These are phyloP conservation scores for Alligator sinensis DNA, from an alignment of 2,113 vertebrate species.

Conservation along the genomic window DNA sequence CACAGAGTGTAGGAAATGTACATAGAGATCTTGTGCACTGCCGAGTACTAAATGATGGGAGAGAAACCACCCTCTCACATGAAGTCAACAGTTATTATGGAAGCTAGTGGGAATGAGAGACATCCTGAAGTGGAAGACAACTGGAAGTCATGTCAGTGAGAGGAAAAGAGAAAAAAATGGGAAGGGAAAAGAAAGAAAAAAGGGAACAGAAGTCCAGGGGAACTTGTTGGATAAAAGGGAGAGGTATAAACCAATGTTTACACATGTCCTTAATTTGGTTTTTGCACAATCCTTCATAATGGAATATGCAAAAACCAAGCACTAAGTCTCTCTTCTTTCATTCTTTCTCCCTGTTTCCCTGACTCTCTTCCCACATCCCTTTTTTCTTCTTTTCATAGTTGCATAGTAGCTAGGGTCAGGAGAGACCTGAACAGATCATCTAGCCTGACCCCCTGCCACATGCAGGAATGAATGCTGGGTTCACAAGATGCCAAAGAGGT, in stretches of 20 bases:
- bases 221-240: accelerated
- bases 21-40: neutral
- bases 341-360: too few species aligned
- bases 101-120: conserved; percentile 42
- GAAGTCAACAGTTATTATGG: conserved; percentile 31
- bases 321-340: too few species aligned
- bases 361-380: neutral
- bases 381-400: neutral
- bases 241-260: neutral
- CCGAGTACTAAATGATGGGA: conserved; percentile 37
- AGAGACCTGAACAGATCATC: too few species aligned
- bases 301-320: too few species aligned
- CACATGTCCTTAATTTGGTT: neutral
- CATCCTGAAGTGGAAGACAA: neutral
- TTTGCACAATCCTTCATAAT: neutral
- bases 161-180: neutral
- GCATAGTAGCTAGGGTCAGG: accelerated
- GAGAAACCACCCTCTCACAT: conserved; percentile 47
- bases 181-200: too few species aligned
- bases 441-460: too few species aligned
- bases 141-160: accelerated
- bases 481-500: too few species aligned
- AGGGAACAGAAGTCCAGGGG: neutral
- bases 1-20: conserved; percentile 25
- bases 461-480: too few species aligned